Evolutionary conservation across 2,113 vertebrate species (phyloP).

Genomic region (Psilopsiagon aurifrons): DNA sequence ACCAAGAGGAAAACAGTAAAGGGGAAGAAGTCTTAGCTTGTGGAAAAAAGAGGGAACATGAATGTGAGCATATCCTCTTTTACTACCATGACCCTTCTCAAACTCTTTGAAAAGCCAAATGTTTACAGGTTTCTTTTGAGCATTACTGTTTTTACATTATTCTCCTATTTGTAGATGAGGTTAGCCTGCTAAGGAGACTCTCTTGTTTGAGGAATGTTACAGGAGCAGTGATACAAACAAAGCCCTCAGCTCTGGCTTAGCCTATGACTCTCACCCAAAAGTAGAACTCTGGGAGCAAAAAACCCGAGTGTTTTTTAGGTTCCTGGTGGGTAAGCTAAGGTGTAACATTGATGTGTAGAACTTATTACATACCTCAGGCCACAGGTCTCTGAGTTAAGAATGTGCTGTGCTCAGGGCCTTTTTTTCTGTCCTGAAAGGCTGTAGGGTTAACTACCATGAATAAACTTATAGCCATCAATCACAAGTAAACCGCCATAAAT

Average conservation of each 20-base stretch:
- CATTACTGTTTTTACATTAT: neutral
- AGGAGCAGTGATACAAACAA: neutral
- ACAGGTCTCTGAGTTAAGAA: neutral
- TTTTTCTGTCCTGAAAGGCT: neutral
- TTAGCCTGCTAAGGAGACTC: neutral
- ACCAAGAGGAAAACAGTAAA: neutral
- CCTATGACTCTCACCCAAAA: neutral
- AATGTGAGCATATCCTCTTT: neutral
- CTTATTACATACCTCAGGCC: neutral
- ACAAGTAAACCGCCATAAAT: neutral
- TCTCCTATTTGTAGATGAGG: neutral
- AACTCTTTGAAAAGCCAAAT: neutral
- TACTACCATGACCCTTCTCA: neutral
- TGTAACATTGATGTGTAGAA: neutral
- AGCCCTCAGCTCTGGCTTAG: neutral
- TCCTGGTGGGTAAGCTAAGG: neutral
- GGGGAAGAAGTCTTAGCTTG: neutral
- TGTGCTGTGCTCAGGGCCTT: rapidly evolving
- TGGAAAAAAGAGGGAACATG: neutral
- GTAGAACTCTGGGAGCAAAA: neutral
- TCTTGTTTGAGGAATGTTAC: neutral
- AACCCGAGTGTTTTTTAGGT: neutral
- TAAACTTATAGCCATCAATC: neutral
- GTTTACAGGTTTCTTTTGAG: neutral
- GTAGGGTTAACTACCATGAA: neutral